Percentiles rank a stretch among this genome's conserved stretches.
Evolutionary conservation across 2,113 vertebrate species (phyloP).

Genomic region (Stigmatopora nigra): DNA sequence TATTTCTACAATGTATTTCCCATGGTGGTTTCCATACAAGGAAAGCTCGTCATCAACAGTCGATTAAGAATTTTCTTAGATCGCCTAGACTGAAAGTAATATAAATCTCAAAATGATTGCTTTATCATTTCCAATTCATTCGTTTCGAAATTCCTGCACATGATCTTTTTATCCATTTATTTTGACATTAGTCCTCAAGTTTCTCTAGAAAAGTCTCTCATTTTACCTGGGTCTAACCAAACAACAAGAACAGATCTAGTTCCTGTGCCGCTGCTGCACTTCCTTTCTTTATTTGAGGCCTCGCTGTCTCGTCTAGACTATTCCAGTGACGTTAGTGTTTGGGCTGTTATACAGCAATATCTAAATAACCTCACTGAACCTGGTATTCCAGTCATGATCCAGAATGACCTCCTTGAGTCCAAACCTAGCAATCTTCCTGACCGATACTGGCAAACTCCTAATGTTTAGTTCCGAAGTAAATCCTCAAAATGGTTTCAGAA

Average conservation of each 20-base stretch:
- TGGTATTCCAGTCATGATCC: not conserved
- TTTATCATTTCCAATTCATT: not conserved
- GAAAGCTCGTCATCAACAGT: not conserved
- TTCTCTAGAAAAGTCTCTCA: no score
- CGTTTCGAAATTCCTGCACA: not conserved
- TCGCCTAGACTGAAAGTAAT: not conserved
- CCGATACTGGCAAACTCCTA: not conserved
- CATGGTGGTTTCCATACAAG: conserved; percentile 15
- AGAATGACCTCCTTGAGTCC: not conserved
- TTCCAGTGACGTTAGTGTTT: not conserved
- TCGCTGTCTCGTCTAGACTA: not conserved
- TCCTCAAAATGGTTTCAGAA: not conserved
- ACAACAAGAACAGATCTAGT: not conserved
- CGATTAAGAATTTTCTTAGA: no score
- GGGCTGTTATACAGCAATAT: not conserved
- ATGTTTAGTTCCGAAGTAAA: not conserved
- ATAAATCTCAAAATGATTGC: not conserved
- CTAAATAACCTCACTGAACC: not conserved
- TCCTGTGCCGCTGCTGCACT: not conserved
- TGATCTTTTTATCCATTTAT: no score
- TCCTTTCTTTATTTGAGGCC: not conserved
- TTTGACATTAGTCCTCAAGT: no score
- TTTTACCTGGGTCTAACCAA: no score
- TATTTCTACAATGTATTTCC: conserved; percentile 17
- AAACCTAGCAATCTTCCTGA: not conserved